Conservation (phyloP, 2,888 invertebrate species). For the Hypena proboscidalis region DNA sequence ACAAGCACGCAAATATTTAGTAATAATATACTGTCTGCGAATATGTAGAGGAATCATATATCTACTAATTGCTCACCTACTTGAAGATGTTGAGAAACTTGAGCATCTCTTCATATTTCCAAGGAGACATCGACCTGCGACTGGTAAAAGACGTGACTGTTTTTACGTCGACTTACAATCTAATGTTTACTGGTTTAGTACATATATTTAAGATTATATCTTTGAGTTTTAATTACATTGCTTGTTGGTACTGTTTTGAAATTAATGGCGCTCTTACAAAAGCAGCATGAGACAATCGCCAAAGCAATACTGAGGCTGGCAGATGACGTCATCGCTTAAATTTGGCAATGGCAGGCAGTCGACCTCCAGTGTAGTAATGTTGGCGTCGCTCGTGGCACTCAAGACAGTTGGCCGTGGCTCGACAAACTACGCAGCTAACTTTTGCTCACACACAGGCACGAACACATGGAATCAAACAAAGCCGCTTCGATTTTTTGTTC, state of each 20-base stretch:
- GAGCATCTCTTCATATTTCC: constrained; percentile 58
- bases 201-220: neutral
- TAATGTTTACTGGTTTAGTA: constrained; percentile 39
- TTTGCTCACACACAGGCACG: constrained; percentile 7
- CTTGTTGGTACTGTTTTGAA: constrained; percentile 2
- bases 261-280: neutral
- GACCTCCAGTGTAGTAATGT: constrained; percentile 64
- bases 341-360: constrained; percentile 76
- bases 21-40: constrained; percentile 28
- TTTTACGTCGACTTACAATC: constrained; percentile 52
- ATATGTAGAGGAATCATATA: constrained; percentile 35
- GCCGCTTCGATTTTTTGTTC: neutral
- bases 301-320: constrained; percentile 12
- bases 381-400: constrained; percentile 28
- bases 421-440: constrained; percentile 39
- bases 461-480: constrained; percentile 3
- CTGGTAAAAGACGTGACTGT: constrained; percentile 57
- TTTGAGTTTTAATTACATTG: constrained; percentile 26
- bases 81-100: constrained; percentile 45
- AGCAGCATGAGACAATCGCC: constrained; percentile 13
- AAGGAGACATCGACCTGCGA: constrained; percentile 58
- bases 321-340: constrained; percentile 68
- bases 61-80: constrained; percentile 41
- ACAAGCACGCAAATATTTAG: constrained; percentile 29
- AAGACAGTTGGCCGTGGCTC: too few relatives aligned